Base-by-base conservation (phyloP, 2,888 invertebrate species). In the Unio delphinus region DNA sequence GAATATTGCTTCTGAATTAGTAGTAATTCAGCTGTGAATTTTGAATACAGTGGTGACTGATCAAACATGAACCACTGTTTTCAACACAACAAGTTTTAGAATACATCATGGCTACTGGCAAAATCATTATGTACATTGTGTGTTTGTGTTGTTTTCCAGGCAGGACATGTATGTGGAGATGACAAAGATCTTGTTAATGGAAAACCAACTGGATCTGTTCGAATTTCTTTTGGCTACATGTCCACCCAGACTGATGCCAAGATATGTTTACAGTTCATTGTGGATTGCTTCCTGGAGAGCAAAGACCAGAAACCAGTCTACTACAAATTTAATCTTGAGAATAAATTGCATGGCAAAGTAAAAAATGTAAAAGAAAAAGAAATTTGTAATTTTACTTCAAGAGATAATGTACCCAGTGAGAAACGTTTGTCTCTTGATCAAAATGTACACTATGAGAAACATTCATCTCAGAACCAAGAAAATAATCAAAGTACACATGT, bases 171-270 rank as follows among this genome's bases (percentile, higher is more conserved):
- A 59, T 98, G 98, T 90, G 97, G 98, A 0, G 98, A 97, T 87
- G 93, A 94, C 83, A 92, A 93, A 73, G 97, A 98, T 90, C 90
- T 98, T 67, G 91, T 98, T 5, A 92, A 96, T 84, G 97, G 96
- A 0, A 91, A 91, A 79, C 98, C 99, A 0, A 97, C 98, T 0
- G 99, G 99, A 15, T 95, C 97, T 2, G 93, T 98, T 18, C 92
- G 99, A 84, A 93, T 95, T 5, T 98, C 98, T 0, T 96, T 98
- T 88, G 98, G 98, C 26, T 96, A 95, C 85, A 95, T 95, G 93
- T 96, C 96, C 17, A 93, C 93, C 0, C 91, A 91, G 70, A 87
- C 92, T 66, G 95, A 98, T 88, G 94, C 94, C 0, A 93, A 95
- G 70, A 92, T 90, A 78, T 91, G 97, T 28, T 88, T 97, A 15